phyloP scores from a whole-genome alignment of 2,797 vertebrate species.

The Micrastur ruficollis region DNA sequence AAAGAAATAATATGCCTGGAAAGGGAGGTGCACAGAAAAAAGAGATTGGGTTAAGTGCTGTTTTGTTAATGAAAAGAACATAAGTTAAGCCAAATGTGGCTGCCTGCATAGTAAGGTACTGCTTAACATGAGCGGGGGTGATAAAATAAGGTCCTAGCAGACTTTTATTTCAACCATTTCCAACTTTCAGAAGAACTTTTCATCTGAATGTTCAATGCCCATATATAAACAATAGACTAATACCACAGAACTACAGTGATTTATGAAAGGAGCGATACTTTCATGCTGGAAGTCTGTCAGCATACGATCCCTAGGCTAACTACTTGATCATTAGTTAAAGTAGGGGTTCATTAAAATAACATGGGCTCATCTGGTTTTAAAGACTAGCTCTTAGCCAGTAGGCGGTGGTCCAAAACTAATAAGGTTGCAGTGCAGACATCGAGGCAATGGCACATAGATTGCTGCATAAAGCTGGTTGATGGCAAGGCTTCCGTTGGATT shows the following conservation, averaged over 20 bases:
- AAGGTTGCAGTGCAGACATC: neutral
- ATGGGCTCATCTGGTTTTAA: slow-evolving; percentile 28
- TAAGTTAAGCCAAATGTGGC: neutral
- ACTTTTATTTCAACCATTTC: neutral
- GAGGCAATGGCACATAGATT: neutral
- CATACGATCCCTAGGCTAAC: neutral
- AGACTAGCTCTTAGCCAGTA: neutral
- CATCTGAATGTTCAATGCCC: neutral
- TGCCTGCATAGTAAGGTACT: neutral
- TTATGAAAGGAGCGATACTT: neutral
- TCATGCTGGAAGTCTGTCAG: neutral
- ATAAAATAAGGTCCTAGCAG: neutral
- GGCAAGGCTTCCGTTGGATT: neutral
- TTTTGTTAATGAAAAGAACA: neutral
- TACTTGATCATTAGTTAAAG: slow-evolving; percentile 23
- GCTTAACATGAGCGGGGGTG: neutral
- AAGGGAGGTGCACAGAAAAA: slow-evolving; percentile 22
- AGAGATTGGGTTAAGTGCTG: neutral
- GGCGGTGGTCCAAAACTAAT: neutral
- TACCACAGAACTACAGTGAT: neutral
- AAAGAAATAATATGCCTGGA: slow-evolving; percentile 3
- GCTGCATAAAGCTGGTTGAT: neutral
- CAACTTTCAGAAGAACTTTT: neutral
- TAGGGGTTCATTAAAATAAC: slow-evolving; percentile 44
- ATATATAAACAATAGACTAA: neutral